Evolutionary conservation across 2,888 invertebrate species (phyloP).

Genomic region (Eupithecia inturbata): DNA sequence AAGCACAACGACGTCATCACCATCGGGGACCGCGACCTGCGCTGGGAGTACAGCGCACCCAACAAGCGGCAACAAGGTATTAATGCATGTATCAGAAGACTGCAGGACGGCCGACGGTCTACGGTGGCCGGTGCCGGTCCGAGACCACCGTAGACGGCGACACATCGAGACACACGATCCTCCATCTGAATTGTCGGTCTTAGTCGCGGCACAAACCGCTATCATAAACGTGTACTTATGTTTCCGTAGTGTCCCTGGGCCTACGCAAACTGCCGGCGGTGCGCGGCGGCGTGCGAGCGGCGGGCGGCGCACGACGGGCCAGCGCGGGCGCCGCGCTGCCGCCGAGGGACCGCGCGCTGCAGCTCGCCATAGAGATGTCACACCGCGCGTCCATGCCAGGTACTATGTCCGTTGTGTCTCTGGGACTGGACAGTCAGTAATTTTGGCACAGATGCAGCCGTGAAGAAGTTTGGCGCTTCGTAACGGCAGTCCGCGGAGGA

Average conservation of each 20-base stretch:
- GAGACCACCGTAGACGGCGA: no score
- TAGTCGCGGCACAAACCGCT: background rate
- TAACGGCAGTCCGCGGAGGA: no score
- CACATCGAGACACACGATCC: no score
- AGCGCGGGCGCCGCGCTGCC: conserved; percentile 33
- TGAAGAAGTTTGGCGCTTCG: no score
- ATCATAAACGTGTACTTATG: background rate
- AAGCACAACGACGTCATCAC: conserved; percentile 72
- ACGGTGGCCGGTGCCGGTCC: no score
- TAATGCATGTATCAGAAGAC: background rate
- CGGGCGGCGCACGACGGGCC: conserved; percentile 21
- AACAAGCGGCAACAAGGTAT: conserved; percentile 32
- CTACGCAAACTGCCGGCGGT: conserved; percentile 20
- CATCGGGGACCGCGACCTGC: conserved; percentile 66
- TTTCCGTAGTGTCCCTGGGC: conserved; percentile 1
- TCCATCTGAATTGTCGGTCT: background rate
- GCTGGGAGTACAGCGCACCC: conserved; percentile 73
- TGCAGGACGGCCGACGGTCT: no score
- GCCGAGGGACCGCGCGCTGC: conserved; percentile 44
- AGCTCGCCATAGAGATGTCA: conserved; percentile 53
- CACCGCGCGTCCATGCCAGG: conserved; percentile 58
- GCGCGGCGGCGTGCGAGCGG: conserved; percentile 32
- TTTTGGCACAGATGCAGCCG: no score
- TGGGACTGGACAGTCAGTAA: background rate
- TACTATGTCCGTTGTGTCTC: background rate